phyloP scores from a whole-genome alignment of 2,113 vertebrate species.

The Microtus richardsoni region DNA sequence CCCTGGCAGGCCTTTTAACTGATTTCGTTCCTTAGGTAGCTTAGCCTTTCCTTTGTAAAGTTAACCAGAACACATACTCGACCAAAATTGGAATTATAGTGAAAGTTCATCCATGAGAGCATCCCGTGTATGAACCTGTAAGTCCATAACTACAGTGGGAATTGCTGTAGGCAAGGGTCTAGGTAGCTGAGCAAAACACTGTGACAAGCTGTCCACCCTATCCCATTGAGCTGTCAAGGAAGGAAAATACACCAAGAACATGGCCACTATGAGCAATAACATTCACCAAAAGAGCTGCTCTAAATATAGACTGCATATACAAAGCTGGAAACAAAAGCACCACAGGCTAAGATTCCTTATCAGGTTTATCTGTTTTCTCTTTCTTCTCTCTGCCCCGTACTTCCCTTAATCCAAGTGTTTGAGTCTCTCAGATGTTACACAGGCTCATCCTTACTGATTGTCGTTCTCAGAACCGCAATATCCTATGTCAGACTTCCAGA shows the following conservation, averaged over 20 bases:
- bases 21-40: neutral
- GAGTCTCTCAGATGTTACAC: neutral
- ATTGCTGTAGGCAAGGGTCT: neutral
- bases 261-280: neutral
- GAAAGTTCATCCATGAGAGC: neutral
- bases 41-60: neutral
- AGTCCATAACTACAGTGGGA: neutral
- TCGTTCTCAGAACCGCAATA: neutral
- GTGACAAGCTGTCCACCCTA: fast-evolving
- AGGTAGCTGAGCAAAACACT: neutral
- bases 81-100: neutral
- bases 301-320: neutral
- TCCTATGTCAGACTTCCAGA: neutral
- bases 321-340: neutral
- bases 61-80: neutral
- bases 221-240: neutral
- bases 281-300: neutral
- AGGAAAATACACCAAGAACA: neutral
- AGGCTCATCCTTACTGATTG: neutral
- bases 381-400: neutral
- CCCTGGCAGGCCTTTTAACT: constrained; percentile 8
- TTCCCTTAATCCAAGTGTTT: neutral
- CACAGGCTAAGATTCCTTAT: neutral
- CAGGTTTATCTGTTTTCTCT: neutral
- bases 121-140: neutral